phyloP scores from a whole-genome alignment of 2,888 invertebrate genomes.

The Steinernema carpocapsae region DNA sequence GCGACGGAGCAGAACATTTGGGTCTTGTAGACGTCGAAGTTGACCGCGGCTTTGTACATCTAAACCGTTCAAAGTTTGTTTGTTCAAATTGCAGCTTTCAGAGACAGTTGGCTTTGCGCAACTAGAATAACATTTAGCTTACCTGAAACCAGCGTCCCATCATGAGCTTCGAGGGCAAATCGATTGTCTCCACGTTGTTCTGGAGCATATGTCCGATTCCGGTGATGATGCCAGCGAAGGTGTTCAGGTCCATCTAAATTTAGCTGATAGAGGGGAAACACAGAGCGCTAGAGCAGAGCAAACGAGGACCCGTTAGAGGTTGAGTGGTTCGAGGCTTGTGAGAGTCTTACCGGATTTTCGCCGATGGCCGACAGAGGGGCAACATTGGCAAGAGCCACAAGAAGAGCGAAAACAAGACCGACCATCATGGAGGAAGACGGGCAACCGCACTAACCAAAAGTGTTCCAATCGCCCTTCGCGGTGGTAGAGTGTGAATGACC shows the following conservation, averaged over 20 bases:
- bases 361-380: constrained; percentile 54
- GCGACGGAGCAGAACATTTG: constrained; percentile 69
- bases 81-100: not conserved
- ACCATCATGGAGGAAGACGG: constrained; percentile 33
- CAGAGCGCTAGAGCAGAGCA: not conserved
- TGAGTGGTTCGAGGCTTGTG: not conserved
- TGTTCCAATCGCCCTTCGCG: constrained; percentile 33
- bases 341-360: constrained; percentile 63
- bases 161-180: constrained; percentile 64
- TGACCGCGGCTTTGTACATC: constrained; percentile 69
- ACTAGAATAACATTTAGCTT: constrained; percentile 7
- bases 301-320: not conserved
- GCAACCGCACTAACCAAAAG: constrained; percentile 35
- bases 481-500: constrained; percentile 27
- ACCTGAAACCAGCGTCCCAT: constrained; percentile 69
- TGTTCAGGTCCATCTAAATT: constrained; percentile 67
- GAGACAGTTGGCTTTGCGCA: not conserved
- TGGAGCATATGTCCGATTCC: constrained; percentile 68
- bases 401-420: constrained; percentile 25
- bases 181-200: constrained; percentile 64
- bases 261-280: too few species aligned
- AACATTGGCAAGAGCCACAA: constrained; percentile 26
- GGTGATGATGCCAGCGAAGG: constrained; percentile 66
- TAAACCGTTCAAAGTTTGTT: constrained; percentile 42
- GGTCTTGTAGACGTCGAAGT: constrained; percentile 69